Conservation (phyloP, 2,888 invertebrate genomes). For the Prosapia bicincta region DNA sequence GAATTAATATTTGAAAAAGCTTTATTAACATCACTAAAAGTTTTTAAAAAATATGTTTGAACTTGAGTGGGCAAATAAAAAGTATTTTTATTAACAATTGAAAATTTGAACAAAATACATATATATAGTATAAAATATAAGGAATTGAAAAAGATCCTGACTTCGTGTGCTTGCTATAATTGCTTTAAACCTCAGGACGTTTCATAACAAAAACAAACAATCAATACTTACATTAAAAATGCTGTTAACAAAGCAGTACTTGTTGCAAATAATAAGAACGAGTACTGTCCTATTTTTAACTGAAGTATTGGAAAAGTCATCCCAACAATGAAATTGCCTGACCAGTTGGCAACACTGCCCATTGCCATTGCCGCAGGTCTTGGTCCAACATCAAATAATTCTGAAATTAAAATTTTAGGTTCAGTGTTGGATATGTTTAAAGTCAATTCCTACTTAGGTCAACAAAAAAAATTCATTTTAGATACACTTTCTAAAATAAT, state of each 20-base stretch:
- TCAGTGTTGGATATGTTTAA: too few relatives aligned
- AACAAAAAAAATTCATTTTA: too few relatives aligned
- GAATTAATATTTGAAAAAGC: too few relatives aligned
- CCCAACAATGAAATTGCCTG: constrained; percentile 81
- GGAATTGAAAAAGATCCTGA: neutral
- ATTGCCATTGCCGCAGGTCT: constrained; percentile 83
- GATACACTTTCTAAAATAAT: too few relatives aligned
- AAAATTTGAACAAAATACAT: too few relatives aligned
- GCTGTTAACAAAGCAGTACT: constrained; percentile 54
- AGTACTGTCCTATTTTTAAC: constrained; percentile 61
- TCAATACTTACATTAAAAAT: constrained; percentile 56
- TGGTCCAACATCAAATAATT: constrained; percentile 80
- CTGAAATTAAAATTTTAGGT: constrained; percentile 52
- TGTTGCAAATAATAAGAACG: constrained; percentile 70
- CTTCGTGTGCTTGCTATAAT: neutral
- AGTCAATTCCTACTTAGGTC: too few relatives aligned
- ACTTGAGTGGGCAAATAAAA: neutral
- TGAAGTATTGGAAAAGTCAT: constrained; percentile 69
- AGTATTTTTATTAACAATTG: neutral
- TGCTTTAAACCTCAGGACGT: neutral
- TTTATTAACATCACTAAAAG: too few relatives aligned
- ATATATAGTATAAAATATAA: too few relatives aligned
- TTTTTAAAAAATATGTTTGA: neutral
- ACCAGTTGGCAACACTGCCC: constrained; percentile 85
- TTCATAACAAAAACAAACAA: neutral